Conservation (phyloP, 2,113 vertebrate genomes). For the Ophthalmolycus amberensis region DNA sequence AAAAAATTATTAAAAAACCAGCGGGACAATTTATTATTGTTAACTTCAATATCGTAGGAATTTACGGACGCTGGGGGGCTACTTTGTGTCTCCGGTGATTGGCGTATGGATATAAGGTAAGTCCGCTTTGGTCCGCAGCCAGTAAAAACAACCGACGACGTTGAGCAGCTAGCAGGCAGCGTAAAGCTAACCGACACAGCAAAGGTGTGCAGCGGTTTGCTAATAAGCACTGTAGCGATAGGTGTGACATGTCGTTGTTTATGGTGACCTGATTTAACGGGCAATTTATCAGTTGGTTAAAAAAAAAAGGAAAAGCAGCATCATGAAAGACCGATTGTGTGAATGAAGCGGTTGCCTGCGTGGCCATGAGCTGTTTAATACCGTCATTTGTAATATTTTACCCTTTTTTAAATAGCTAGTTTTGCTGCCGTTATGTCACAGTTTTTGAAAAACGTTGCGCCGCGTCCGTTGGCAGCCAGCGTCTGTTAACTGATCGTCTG, state of each 20-base stretch:
- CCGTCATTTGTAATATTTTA: too few species aligned
- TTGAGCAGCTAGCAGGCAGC: constrained; percentile 55
- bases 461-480: not conserved
- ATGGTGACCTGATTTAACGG: not conserved
- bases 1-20: not conserved
- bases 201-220: constrained; percentile 51
- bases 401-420: not conserved
- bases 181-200: constrained; percentile 50
- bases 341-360: constrained; percentile 56
- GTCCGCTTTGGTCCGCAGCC: constrained; percentile 2
- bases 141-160: constrained; percentile 47
- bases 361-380: constrained; percentile 34
- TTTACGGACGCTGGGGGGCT: not conserved
- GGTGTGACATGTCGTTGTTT: not conserved
- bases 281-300: not conserved
- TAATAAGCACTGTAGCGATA: not conserved
- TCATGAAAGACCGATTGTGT: constrained; percentile 76
- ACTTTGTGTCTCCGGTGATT: not conserved
- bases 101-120: constrained; percentile 39
- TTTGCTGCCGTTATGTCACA: not conserved
- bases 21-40: too few species aligned
- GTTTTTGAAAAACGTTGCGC: not conserved
- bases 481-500: not conserved
- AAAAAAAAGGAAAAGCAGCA: not conserved
- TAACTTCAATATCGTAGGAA: not conserved